Percentiles rank a stretch among this genome's conserved stretches.
These are phyloP conservation scores for Trileptium ribeirensis DNA, from an alignment of 2,888 invertebrate genomes.

Conservation along the genomic window DNA sequence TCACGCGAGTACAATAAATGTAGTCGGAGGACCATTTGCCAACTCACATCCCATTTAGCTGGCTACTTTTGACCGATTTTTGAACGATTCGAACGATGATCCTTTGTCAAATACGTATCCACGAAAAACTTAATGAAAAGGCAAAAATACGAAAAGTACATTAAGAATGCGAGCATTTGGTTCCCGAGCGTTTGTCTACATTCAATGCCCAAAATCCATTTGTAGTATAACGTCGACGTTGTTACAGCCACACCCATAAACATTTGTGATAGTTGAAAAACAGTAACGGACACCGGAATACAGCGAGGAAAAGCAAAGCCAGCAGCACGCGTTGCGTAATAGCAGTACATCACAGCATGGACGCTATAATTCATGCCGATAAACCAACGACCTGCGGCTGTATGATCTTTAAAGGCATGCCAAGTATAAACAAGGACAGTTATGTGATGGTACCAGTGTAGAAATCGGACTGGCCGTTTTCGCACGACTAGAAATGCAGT, in stretches of 20 bases:
- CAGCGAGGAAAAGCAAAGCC: conserved; percentile 64
- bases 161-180: too few relatives aligned
- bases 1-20: too few relatives aligned
- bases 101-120: too few relatives aligned
- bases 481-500: conserved; percentile 54
- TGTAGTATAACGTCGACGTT: too few relatives aligned
- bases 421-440: conserved; percentile 57
- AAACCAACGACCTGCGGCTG: conserved; percentile 68
- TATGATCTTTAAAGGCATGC: conserved; percentile 62
- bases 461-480: conserved; percentile 56
- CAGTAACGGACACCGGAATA: conserved; percentile 81
- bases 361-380: conserved; percentile 89
- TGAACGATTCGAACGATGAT: too few relatives aligned
- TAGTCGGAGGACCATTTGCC: too few relatives aligned
- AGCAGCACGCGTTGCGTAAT: conserved; percentile 66
- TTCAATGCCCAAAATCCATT: too few relatives aligned
- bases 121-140: too few relatives aligned
- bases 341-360: conserved; percentile 82
- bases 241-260: conserved; percentile 62
- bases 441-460: conserved; percentile 58
- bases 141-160: too few relatives aligned
- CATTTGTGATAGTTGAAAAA: conserved; percentile 85
- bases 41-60: too few relatives aligned
- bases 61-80: too few relatives aligned
- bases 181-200: too few relatives aligned